These are phyloP conservation scores for Microctonus hyperodae DNA, from an alignment of 2,888 invertebrate species.

Conservation along the genomic window DNA sequence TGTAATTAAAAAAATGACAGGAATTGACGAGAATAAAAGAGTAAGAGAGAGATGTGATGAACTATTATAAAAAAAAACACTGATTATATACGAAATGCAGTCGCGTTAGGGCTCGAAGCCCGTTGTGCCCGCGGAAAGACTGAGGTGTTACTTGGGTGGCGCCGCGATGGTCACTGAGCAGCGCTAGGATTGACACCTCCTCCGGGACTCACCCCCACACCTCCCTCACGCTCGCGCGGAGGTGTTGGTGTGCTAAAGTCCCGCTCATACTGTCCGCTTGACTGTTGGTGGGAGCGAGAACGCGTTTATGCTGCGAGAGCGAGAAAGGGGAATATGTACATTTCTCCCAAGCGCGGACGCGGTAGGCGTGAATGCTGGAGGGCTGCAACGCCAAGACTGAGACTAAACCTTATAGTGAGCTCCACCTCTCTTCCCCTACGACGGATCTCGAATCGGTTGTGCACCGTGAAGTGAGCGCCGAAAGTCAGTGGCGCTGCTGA, in stretches of 20 bases:
- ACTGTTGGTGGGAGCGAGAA: constrained; percentile 25
- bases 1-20: not conserved
- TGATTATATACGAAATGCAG: constrained; percentile 16
- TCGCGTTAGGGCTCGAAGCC: constrained; percentile 26
- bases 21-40: not conserved
- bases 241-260: constrained; percentile 62
- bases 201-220: constrained; percentile 62
- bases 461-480: constrained; percentile 13
- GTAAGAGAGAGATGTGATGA: not conserved
- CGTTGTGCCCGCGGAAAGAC: constrained; percentile 52
- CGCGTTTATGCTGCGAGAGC: constrained; percentile 3
- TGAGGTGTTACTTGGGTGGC: constrained; percentile 64
- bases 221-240: constrained; percentile 53
- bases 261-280: constrained; percentile 39
- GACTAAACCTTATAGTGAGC: constrained; percentile 53
- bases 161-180: constrained; percentile 64
- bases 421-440: constrained; percentile 60
- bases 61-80: not conserved
- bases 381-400: constrained; percentile 62
- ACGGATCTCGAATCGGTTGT: constrained; percentile 34
- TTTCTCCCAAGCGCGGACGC: constrained; percentile 46
- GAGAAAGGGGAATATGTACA: constrained; percentile 28
- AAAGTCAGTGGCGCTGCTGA: constrained; percentile 31
- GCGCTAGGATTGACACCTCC: constrained; percentile 64
- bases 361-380: constrained; percentile 63